Evolutionary conservation across 1,140 invertebrate species (phyloP).

Genomic region (Zophobas morio): DNA sequence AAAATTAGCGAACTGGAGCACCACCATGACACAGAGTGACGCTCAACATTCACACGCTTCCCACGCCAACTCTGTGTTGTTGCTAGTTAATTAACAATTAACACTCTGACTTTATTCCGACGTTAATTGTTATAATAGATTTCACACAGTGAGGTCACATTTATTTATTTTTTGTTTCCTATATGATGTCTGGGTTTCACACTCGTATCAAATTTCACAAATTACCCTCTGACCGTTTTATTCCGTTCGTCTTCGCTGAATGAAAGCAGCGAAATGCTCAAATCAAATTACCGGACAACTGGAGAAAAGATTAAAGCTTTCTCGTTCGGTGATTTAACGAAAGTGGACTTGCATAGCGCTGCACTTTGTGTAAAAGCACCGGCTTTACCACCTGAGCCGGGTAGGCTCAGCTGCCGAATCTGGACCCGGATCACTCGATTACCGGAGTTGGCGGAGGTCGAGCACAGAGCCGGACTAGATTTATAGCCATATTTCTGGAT

Average conservation of each 20-base stretch:
- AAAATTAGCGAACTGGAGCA: conserved; percentile 31
- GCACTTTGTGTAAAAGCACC: conserved; percentile 53
- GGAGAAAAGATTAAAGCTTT: conserved; percentile 54
- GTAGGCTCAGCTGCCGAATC: conserved; percentile 40
- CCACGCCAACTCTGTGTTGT: conserved; percentile 61
- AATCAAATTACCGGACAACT: conserved; percentile 46
- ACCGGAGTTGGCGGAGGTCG: conserved; percentile 35
- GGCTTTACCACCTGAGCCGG: conserved; percentile 50
- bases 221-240: conserved; percentile 5
- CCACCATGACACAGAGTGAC: conserved; percentile 11
- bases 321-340: conserved; percentile 46
- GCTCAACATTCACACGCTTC: conserved; percentile 55
- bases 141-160: conserved; percentile 61
- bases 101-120: conserved; percentile 59
- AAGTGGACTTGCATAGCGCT: conserved; percentile 48
- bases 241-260: not conserved
- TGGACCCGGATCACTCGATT: conserved; percentile 38
- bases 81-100: conserved; percentile 62
- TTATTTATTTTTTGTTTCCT: conserved; percentile 61
- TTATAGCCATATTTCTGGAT: not conserved
- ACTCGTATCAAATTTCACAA: conserved; percentile 44
- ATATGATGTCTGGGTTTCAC: conserved; percentile 52
- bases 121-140: conserved; percentile 61
- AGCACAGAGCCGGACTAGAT: not conserved
- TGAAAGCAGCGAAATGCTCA: conserved; percentile 3